Conservation (phyloP, 2,888 invertebrate genomes). For the Amphimallon solstitiale region DNA sequence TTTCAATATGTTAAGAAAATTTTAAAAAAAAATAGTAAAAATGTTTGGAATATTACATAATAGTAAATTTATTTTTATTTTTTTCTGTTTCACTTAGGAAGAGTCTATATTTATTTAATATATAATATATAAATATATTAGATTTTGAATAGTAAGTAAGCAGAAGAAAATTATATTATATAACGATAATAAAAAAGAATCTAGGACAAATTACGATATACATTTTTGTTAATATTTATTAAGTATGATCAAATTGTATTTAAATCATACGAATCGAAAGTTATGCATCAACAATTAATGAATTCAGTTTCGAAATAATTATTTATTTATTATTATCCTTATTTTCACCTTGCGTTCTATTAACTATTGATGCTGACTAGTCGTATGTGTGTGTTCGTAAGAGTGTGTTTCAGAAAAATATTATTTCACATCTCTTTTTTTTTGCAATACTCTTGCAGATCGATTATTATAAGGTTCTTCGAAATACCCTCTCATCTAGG, state of each 20-base stretch:
- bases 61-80: conserved; percentile 46
- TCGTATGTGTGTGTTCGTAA: conserved; percentile 15
- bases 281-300: conserved; percentile 34
- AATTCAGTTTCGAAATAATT: conserved; percentile 24
- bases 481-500: too few relatives aligned
- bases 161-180: conserved; percentile 6
- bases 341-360: conserved; percentile 22
- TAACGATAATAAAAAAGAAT: conserved; percentile 19
- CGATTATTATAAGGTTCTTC: neutral
- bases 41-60: too few relatives aligned
- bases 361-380: conserved; percentile 42
- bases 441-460: conserved; percentile 8
- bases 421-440: conserved; percentile 22
- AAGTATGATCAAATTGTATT: conserved; percentile 52
- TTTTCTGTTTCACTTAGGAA: conserved; percentile 38
- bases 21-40: conserved; percentile 11
- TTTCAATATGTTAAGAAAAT: conserved; percentile 49
- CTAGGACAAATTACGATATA: conserved; percentile 50
- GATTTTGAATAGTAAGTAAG: conserved; percentile 13
- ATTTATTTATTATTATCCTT: conserved; percentile 10
- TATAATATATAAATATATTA: conserved; percentile 23
- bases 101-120: conserved; percentile 46
- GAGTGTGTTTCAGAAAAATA: too few relatives aligned
- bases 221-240: conserved; percentile 56
- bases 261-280: conserved; percentile 15